Evolutionary conservation across 2,797 vertebrate species (phyloP).

Genomic region (Notolepis coatsorum): DNA sequence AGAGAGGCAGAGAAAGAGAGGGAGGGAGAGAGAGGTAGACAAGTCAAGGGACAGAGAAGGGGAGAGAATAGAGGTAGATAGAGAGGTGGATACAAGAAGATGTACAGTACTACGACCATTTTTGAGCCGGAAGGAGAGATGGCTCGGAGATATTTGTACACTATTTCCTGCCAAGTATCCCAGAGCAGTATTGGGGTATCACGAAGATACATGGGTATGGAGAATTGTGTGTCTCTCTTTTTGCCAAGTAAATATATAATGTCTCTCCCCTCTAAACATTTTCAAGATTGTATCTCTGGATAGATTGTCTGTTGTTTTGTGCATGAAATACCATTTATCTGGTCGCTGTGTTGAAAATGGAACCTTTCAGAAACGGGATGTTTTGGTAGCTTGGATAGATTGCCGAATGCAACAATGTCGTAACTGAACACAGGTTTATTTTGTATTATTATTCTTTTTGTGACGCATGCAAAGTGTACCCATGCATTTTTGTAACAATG

Average conservation of each 20-base stretch:
- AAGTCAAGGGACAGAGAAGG: not conserved
- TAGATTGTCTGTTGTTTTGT: constrained; percentile 19
- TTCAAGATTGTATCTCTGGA: constrained; percentile 6
- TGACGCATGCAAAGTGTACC: constrained; percentile 6
- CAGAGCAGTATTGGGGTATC: constrained; percentile 36
- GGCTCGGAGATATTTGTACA: constrained; percentile 41
- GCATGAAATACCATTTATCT: not conserved
- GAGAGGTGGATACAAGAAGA: constrained; percentile 3
- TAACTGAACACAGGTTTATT: constrained; percentile 6
- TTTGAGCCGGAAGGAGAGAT: constrained; percentile 22
- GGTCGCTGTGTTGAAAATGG: not conserved
- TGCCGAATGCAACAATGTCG: not conserved
- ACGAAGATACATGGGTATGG: constrained; percentile 49
- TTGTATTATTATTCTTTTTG: not conserved
- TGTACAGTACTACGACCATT: constrained; percentile 23
- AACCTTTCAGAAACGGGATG: not conserved
- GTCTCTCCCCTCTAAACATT: not conserved
- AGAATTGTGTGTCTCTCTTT: constrained; percentile 43
- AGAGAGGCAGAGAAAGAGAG: constrained; percentile 25
- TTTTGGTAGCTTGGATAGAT: constrained; percentile 9
- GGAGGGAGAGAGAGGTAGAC: constrained; percentile 20
- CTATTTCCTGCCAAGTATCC: constrained; percentile 42
- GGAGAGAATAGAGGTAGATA: constrained; percentile 15
- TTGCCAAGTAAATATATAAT: too few species aligned
- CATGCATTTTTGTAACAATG: not conserved